Percentiles rank a stretch among this genome's conserved stretches.
phyloP scores from a whole-genome alignment of 1,140 invertebrate genomes.

The Caenorhabditis brenneri region DNA sequence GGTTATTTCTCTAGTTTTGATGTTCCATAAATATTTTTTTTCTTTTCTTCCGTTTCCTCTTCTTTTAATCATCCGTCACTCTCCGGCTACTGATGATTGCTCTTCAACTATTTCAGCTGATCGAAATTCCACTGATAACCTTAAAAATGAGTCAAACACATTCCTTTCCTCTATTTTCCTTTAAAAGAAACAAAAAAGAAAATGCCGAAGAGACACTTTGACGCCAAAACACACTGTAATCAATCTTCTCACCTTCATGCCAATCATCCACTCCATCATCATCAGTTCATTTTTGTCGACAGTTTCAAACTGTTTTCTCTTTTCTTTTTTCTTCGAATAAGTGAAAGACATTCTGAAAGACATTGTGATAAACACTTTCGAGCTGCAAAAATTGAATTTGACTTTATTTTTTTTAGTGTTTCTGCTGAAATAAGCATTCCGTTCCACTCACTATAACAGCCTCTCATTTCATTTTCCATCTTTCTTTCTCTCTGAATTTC shows the following conservation, averaged over 20 bases:
- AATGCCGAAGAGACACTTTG: slow-evolving; percentile 1
- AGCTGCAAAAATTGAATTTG: not conserved
- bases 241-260: slow-evolving; percentile 40
- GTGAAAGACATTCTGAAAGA: not conserved
- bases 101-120: not conserved
- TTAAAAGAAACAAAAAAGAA: not conserved
- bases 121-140: slow-evolving; percentile 30
- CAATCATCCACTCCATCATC: slow-evolving; percentile 30
- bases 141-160: slow-evolving; percentile 26
- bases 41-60: not conserved
- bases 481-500: not conserved
- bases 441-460: not conserved
- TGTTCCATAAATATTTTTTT: not conserved
- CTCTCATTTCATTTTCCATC: not conserved
- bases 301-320: slow-evolving; percentile 33
- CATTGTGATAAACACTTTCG: not conserved
- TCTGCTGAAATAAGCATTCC: slow-evolving; percentile 26
- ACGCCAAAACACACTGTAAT: slow-evolving; percentile 38
- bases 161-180: not conserved
- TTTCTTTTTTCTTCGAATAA: not conserved
- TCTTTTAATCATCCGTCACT: not conserved
- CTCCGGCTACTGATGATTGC: slow-evolving; percentile 1
- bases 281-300: not conserved
- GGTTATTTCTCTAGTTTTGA: not conserved
- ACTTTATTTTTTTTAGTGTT: too few species aligned